Evolutionary conservation across 2,113 vertebrate species (phyloP), one percentile per base, ranked within the genome.

Genomic region (Oreocharis arfaki): DNA sequence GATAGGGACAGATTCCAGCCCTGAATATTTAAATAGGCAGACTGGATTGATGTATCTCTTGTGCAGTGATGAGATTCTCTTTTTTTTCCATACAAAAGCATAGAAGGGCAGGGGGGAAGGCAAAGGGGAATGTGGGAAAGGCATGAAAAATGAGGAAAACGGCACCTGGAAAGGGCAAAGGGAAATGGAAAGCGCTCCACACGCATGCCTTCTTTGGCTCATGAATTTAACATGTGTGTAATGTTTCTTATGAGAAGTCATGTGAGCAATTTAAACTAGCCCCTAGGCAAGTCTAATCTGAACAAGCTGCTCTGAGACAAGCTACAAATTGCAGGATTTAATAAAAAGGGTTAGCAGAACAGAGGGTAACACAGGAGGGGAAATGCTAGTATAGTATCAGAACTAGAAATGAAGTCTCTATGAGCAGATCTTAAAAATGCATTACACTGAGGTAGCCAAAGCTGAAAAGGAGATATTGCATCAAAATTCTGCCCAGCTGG

Each of bases 221-320:
- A 92, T 90, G 83, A 96, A 95, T 97, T 96, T 95, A 93, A 93
- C 79, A 88, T 93, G 64, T 92, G 95, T 90, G 86, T 81, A 92
- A 89, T 84, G 35, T 90, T 95, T 93, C 95, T 92, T 92, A 89
- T 14, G 2, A 95, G 86, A 93, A 96, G 83, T 88, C 94, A 95
- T 50, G 83, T 95, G 96, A 97, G 86, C 86, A 96, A 95, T 97
- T 96, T 96, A 92, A 97, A 96, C 90, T 86, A 84, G 93, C 95
- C 93, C 83, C 89, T 92, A 84, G 93, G 94, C 86, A 95, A 84
- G 71, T 42, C 83, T 96, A 95, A 97, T 95, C 79, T 47, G 76
- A 97, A 95, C 90, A 96, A 95, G 95, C 91, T 97, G 94, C 83
- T 96, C 68, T 44, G 73, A 93, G 88, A 92, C 94, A 93, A 95